These are phyloP conservation scores for Grapholita molesta DNA, from an alignment of 1,140 invertebrate species.

Conservation along the genomic window DNA sequence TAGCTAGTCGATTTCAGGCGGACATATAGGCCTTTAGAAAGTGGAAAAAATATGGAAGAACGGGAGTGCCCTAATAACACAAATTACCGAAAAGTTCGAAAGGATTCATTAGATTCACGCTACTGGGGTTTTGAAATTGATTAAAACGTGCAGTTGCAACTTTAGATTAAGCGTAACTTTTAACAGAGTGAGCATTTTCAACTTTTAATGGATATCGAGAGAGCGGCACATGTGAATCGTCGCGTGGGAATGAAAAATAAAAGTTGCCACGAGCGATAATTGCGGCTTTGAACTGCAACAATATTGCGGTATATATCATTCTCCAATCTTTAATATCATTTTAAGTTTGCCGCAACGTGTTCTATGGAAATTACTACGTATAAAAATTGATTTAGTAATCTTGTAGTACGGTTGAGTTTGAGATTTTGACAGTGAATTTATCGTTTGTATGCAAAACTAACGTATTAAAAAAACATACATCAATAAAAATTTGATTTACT, in stretches of 20 bases:
- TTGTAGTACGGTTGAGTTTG: neutral
- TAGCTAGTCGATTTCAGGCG: too few species aligned
- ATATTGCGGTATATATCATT: neutral
- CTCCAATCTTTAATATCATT: neutral
- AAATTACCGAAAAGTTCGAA: neutral
- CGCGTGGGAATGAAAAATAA: neutral
- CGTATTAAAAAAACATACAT: too few species aligned
- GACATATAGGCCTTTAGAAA: too few species aligned
- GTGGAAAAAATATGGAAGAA: too few species aligned
- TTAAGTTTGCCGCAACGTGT: neutral
- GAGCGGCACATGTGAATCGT: neutral
- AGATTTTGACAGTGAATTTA: neutral
- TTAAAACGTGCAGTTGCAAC: neutral
- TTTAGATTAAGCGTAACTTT: constrained; percentile 13
- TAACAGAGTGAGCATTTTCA: constrained; percentile 8
- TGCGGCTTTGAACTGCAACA: neutral
- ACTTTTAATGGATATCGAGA: constrained; percentile 15
- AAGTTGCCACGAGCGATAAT: neutral
- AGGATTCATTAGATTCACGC: neutral
- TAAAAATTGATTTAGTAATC: neutral
- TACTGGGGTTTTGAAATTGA: neutral
- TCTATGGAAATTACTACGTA: neutral
- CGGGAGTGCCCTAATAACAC: neutral
- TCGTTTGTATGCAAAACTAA: neutral
- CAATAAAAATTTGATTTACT: too few species aligned